These are phyloP conservation scores for Agelaius tricolor DNA, from an alignment of 2,113 vertebrate species.

Conservation along the genomic window DNA sequence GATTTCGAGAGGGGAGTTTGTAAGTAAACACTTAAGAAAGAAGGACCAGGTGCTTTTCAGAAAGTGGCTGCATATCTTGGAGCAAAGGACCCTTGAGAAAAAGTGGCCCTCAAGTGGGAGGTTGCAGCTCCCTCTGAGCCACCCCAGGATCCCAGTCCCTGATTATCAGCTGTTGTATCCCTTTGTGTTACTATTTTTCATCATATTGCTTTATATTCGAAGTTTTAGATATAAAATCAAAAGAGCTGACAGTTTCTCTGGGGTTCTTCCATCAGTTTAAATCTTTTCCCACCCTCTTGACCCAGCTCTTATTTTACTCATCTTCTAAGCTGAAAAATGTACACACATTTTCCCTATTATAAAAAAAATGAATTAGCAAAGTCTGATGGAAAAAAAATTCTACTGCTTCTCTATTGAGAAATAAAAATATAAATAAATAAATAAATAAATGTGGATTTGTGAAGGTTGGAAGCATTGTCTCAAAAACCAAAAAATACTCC, in stretches of 20 bases:
- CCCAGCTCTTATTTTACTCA: background rate
- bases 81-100: background rate
- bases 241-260: background rate
- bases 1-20: background rate
- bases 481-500: background rate
- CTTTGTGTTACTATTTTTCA: background rate
- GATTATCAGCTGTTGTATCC: background rate
- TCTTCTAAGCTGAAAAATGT: background rate
- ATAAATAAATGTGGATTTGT: background rate
- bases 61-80: fast-evolving
- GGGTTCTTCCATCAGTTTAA: background rate
- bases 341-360: background rate
- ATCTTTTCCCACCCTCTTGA: background rate
- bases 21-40: background rate
- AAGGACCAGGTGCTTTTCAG: background rate
- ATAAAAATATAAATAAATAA: background rate
- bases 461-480: background rate
- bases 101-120: background rate
- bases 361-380: background rate
- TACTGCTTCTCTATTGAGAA: background rate
- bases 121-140: background rate
- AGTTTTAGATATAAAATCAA: background rate
- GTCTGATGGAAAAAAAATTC: background rate
- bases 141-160: background rate
- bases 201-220: background rate